Base-by-base conservation (phyloP, 2,888 invertebrate species). In the Drosophila meridionalis region DNA sequence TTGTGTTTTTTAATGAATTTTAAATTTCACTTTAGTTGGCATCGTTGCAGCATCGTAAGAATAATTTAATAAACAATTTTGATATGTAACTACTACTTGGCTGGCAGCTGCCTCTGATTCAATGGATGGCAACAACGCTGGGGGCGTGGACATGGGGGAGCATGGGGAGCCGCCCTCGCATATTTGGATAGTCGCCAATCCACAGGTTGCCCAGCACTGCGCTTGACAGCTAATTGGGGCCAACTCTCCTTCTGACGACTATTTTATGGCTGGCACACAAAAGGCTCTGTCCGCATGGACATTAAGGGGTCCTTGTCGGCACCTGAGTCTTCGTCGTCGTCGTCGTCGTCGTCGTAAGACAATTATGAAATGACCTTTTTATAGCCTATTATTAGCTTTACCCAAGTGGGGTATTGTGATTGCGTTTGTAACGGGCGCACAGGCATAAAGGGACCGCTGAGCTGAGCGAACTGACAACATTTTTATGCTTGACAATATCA, bases 321-420 rank as follows among this genome's bases (percentile, higher is more conserved):
- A 86, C 69, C 69, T 83, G 67, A 71, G 70, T 64, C 47, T 71
- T 68, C 47, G 64, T 68, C 73, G 68, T 83, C 43, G 66, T n/a
- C n/a, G n/a, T 69, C 47, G 66, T 69, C 45, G 65, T 69, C 48
- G 67, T 70, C 74, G 68, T 87, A 87, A 87, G 87, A 87, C 84
- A 84, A 89, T 84, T 84, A 89, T 89, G 84, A 89, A 84, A 84
- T 83, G 76, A 73, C 72, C 79, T 87, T 83, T 84, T 87, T 83
- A 89, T 89, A 76, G 78, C 76, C 81, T 78, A 78, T 88, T 83
- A 83, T 83, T 83, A 63, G 76, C 63, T 34, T 57, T 28, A 42
- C 32, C 48, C 70, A 70, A 70, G 48, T 57, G 60, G 36, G 45
- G 47, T 28, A 50, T 59, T 69, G 32, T 64, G 80, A 67, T 70